Evolutionary conservation across 1,140 invertebrate species (phyloP), one percentile per base, ranked within the genome.

Genomic region (Zaprionus kolodkinae): DNA sequence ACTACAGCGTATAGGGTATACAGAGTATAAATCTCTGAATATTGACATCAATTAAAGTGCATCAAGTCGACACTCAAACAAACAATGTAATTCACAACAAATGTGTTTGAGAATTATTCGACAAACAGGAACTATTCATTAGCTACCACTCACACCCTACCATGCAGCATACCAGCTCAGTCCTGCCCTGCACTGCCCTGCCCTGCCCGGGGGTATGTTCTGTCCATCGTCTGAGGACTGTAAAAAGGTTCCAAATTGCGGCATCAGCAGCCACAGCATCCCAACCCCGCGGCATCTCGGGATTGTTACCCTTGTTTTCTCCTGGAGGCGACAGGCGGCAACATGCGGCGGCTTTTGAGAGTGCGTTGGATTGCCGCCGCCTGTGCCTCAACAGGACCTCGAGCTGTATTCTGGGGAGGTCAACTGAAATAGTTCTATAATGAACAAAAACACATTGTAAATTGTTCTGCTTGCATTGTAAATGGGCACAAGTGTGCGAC

Each of bases 11-110:
- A 15, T 6, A 45, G n/a, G n/a, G 7, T 45, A 45, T 50, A 25
- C 17, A 25, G 45, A 17, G 45, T 48, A 81, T 70, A 91, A 91
- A 91, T 91, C 77, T 57, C 82, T 91, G 82, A 81, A 82, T 91
- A 91, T 91, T 91, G 85, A 91, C 89, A 91, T 91, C 89, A 91
- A 91, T 91, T 89, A 91, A 91, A 89, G 78, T 77, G 85, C 86
- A 83, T 70, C 89, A 91, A 85, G 84, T 91, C 86, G 89, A 91
- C 84, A 78, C 79, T 88, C 77, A 74, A 74, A 74, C 81, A 91
- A 91, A 91, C 89, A 91, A 91, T 80, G 79, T 91, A 91, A 91
- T 91, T 91, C 59, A 91, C 84, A 91, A 91, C 74, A 91, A 91
- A 91, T 91, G 84, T 86, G 81, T 79, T 82, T 54, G 79, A 81